Conservation (phyloP, 1,140 invertebrate genomes). For the Oreohelix idahoensis region DNA sequence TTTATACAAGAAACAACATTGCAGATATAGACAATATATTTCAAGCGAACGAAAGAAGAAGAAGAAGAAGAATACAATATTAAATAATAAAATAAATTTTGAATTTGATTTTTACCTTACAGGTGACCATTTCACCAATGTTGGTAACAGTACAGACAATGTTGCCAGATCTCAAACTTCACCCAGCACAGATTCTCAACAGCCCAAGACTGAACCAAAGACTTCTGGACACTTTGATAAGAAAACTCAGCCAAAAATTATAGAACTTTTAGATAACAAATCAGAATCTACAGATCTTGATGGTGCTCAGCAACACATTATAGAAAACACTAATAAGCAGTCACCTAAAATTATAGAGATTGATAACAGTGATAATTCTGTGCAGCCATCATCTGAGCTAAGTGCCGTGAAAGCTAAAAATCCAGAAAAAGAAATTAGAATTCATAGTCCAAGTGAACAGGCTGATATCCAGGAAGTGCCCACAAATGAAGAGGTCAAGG, state of each 20-base stretch:
- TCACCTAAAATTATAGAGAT: constrained; percentile 32
- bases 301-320: background rate
- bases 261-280: constrained; percentile 3
- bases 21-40: too few species aligned
- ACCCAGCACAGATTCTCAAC: background rate
- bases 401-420: background rate
- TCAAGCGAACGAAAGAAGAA: too few species aligned
- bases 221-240: background rate
- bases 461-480: constrained; percentile 44
- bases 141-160: constrained; percentile 28
- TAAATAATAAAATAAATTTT: too few species aligned
- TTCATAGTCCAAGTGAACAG: background rate
- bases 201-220: background rate
- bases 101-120: background rate
- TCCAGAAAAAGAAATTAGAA: background rate
- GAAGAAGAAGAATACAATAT: background rate
- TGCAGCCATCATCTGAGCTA: background rate
- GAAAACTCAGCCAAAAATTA: constrained; percentile 17
- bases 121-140: constrained; percentile 50
- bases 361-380: background rate
- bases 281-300: background rate
- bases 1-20: too few species aligned
- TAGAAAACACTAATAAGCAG: background rate
- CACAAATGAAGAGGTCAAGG: constrained; percentile 42
- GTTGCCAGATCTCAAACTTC: background rate